Evolutionary conservation across 2,888 invertebrate species (phyloP).

Genomic region (Macrosoma leucophasiata): DNA sequence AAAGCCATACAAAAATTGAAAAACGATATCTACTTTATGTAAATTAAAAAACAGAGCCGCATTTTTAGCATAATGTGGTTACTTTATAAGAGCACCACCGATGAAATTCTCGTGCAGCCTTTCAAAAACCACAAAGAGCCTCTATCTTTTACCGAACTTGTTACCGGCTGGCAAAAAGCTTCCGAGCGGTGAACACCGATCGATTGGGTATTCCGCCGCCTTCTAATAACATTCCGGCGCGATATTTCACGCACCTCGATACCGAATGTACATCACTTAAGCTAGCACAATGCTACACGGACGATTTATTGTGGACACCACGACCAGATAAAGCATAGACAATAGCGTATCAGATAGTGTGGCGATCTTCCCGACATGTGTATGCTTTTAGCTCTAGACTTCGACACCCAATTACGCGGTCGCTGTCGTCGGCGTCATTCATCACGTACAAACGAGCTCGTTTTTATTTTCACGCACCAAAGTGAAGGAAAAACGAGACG

Average conservation of each 20-base stretch:
- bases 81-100: slow-evolving; percentile 6
- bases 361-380: slow-evolving; percentile 59
- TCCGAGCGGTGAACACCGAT: slow-evolving; percentile 29
- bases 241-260: slow-evolving; percentile 40
- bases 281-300: slow-evolving; percentile 47
- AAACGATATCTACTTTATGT: too few species aligned
- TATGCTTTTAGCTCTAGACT: slow-evolving; percentile 69
- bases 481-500: slow-evolving; percentile 14
- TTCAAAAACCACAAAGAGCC: slow-evolving; percentile 36
- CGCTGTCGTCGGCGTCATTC: slow-evolving; percentile 51
- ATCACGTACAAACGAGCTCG: slow-evolving; percentile 60
- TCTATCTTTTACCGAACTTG: slow-evolving; percentile 41
- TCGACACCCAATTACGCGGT: slow-evolving; percentile 68
- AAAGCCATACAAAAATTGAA: too few species aligned
- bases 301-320: slow-evolving; percentile 67
- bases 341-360: slow-evolving; percentile 58
- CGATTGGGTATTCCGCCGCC: slow-evolving; percentile 52
- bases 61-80: too few species aligned
- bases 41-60: too few species aligned
- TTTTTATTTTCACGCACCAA: slow-evolving; percentile 35
- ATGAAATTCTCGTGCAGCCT: slow-evolving; percentile 32
- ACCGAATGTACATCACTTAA: slow-evolving; percentile 39
- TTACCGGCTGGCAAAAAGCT: slow-evolving; percentile 28
- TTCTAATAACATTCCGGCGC: slow-evolving; percentile 64
- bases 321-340: slow-evolving; percentile 62